These are phyloP conservation scores for Aphidius ervi DNA, from an alignment of 1,140 invertebrate genomes.

Conservation along the genomic window DNA sequence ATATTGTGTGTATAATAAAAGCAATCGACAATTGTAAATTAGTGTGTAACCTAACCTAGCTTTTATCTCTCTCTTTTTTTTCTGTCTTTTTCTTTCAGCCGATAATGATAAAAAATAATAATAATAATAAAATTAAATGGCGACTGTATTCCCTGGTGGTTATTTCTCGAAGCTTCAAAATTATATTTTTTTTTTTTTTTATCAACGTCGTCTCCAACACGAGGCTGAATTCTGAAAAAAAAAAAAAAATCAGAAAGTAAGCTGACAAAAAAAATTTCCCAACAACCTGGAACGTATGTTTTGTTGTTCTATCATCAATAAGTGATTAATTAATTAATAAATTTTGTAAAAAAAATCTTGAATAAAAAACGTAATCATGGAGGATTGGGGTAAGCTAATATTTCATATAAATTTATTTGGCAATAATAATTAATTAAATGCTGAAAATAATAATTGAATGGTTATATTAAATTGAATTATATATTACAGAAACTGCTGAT, in stretches of 20 bases:
- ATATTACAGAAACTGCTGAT: slow-evolving; percentile 44
- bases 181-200: no score
- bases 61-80: no score
- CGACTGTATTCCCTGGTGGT: no score
- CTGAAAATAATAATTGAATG: not conserved
- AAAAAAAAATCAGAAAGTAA: not conserved
- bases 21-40: no score
- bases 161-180: no score
- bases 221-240: not conserved
- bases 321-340: not conserved
- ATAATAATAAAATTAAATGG: no score
- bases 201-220: not conserved
- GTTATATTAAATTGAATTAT: not conserved
- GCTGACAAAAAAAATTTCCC: not conserved
- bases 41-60: no score
- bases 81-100: no score
- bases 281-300: slow-evolving; percentile 1
- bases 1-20: no score
- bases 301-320: not conserved
- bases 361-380: not conserved
- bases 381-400: not conserved
- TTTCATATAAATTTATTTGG: not conserved
- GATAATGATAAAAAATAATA: no score
- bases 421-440: no score
- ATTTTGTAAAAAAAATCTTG: not conserved